A percentile compares a stretch with the other conserved stretches of the same genome.
Conservation (phyloP, 2,888 invertebrate species). For the Drosophila dives region DNA sequence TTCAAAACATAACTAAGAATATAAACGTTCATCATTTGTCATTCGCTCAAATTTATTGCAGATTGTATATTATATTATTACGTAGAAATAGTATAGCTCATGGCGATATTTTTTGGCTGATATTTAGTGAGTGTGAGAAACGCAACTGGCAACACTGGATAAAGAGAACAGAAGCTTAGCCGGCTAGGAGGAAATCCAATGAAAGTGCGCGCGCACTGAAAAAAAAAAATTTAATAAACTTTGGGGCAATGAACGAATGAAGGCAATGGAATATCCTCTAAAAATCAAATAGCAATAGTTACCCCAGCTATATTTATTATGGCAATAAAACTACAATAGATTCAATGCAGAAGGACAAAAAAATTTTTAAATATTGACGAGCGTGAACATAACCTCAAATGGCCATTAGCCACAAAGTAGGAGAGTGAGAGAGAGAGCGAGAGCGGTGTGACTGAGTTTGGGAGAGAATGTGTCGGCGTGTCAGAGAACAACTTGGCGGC, state of each 20-base stretch:
- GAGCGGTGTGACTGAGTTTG: not conserved
- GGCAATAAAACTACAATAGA: slow-evolving; percentile 7
- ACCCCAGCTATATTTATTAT: slow-evolving; percentile 3
- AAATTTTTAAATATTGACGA: slow-evolving; percentile 26
- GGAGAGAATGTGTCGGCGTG: slow-evolving; percentile 1
- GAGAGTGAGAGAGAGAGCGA: slow-evolving; percentile 4
- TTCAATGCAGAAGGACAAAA: not conserved
- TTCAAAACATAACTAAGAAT: not conserved
- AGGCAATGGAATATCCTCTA: not conserved
- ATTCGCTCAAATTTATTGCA: not conserved
- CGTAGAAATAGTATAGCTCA: not conserved
- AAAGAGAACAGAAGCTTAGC: slow-evolving; percentile 21
- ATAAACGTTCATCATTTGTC: not conserved
- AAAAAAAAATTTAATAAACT: slow-evolving; percentile 29
- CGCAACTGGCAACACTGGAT: not conserved
- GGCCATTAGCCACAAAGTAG: slow-evolving; percentile 2
- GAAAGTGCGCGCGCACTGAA: slow-evolving; percentile 58
- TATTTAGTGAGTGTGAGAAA: not conserved
- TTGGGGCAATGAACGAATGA: not conserved
- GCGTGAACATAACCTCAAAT: slow-evolving; percentile 32
- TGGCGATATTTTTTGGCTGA: not conserved
- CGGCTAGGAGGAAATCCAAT: slow-evolving; percentile 33
- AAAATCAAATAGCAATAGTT: slow-evolving; percentile 1
- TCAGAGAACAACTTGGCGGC: slow-evolving; percentile 14
- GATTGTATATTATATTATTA: not conserved